These are phyloP conservation scores for Aphelenchoides fujianensis DNA, from an alignment of 1,140 invertebrate species.

Conservation along the genomic window DNA sequence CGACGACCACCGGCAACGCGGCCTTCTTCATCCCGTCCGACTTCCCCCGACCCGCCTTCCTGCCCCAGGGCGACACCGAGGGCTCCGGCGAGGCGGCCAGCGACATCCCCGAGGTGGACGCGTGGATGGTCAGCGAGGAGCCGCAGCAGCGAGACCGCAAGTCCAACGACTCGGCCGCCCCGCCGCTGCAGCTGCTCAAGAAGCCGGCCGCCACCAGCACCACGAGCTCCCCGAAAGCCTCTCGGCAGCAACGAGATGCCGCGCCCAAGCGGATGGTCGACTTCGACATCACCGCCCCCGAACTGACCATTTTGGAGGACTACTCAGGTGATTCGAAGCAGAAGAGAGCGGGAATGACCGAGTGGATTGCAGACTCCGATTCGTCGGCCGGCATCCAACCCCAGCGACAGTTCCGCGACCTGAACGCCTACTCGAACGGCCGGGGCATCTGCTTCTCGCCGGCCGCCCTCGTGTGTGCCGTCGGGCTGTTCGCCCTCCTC, in stretches of 20 bases:
- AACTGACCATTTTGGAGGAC: conserved; percentile 57
- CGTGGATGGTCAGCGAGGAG: conserved; percentile 12
- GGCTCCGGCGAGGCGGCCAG: conserved; percentile 10
- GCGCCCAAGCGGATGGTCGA: conserved; percentile 41
- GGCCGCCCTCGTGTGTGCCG: conserved; percentile 34
- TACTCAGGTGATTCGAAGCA: too few species aligned
- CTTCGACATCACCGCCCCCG: conserved; percentile 54
- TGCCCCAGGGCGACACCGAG: conserved; percentile 31
- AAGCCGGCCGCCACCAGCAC: conserved; percentile 21
- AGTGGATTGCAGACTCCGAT: too few species aligned
- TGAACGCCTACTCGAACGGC: background rate
- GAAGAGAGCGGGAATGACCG: too few species aligned
- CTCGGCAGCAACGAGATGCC: conserved; percentile 25
- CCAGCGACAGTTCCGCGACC: background rate
- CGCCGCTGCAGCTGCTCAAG: conserved; percentile 29
- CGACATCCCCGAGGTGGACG: conserved; percentile 24
- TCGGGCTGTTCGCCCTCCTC: conserved; percentile 24
- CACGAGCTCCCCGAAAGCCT: conserved; percentile 9
- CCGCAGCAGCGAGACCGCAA: conserved; percentile 15
- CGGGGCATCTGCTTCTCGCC: conserved; percentile 42
- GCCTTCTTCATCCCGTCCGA: conserved; percentile 27
- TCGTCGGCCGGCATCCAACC: background rate
- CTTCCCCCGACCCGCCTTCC: conserved; percentile 34
- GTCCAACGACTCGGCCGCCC: conserved; percentile 14
- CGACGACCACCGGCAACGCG: conserved; percentile 5